Evolutionary conservation across 2,797 vertebrate species (phyloP).

Genomic region (Crenichthys baileyi): DNA sequence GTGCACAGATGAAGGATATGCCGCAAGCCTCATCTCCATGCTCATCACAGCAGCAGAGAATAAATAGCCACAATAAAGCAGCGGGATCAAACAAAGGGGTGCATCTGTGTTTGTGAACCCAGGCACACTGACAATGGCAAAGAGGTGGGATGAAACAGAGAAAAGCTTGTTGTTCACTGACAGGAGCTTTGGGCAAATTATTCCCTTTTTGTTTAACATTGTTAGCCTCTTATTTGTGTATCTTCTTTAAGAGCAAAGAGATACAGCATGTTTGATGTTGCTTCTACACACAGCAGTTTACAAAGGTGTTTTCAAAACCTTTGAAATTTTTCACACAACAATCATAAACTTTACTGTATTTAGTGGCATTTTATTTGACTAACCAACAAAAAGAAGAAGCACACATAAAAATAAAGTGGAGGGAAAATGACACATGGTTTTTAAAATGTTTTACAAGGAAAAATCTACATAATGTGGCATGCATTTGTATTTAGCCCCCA

Average conservation of each 20-base stretch:
- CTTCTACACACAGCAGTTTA: neutral
- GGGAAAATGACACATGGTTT: neutral
- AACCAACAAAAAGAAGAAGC: neutral
- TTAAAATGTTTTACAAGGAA: neutral
- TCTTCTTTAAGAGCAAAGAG: constrained; percentile 10
- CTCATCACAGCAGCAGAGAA: constrained; percentile 20
- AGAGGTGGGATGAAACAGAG: constrained; percentile 56
- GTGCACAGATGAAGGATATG: constrained; percentile 37
- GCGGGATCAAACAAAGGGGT: constrained; percentile 50
- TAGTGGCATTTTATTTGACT: neutral
- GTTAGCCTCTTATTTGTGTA: neutral
- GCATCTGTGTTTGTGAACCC: constrained; percentile 48
- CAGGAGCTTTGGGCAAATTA: constrained; percentile 28
- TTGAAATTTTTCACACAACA: neutral
- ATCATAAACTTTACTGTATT: neutral
- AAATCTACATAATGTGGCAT: too few relatives aligned
- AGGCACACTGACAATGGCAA: constrained; percentile 38
- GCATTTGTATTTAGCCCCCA: too few relatives aligned
- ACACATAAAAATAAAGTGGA: neutral
- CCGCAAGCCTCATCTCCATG: neutral
- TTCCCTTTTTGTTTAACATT: constrained; percentile 20
- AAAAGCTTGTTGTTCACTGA: constrained; percentile 34
- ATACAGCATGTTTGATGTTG: neutral
- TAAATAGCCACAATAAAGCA: constrained; percentile 48
- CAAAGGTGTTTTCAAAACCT: neutral